These are phyloP conservation scores for Oxyura jamaicensis DNA, from an alignment of 2,113 vertebrate species.

Conservation along the genomic window DNA sequence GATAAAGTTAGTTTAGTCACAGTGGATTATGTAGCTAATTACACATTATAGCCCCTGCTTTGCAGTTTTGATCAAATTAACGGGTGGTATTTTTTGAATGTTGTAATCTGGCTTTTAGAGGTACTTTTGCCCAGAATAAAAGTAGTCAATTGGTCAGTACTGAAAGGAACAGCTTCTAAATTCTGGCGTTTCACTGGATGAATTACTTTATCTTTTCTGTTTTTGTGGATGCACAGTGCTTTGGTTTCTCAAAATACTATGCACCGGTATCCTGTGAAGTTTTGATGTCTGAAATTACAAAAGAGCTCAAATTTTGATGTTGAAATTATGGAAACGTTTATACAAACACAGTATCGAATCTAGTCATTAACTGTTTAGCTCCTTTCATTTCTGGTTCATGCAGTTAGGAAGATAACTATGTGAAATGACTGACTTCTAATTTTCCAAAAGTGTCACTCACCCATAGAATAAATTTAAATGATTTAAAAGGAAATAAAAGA, in stretches of 20 bases:
- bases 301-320: neutral
- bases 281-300: neutral
- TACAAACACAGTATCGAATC: neutral
- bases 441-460: neutral
- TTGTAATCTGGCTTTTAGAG: neutral
- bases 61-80: conserved; percentile 37
- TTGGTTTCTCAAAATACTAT: neutral
- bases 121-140: neutral
- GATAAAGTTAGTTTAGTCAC: conserved; percentile 44
- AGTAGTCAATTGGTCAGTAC: neutral
- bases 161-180: neutral
- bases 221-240: neutral
- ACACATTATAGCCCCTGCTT: neutral
- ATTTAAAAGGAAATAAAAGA: neutral
- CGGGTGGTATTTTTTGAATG: neutral
- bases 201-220: accelerated
- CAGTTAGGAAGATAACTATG: neutral
- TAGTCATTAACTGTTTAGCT: neutral
- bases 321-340: neutral
- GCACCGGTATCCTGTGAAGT: accelerated
- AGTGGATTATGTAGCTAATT: conserved; percentile 26
- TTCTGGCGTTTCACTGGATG: neutral
- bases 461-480: neutral
- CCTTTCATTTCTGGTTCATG: neutral
- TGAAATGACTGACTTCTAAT: neutral